Conservation (phyloP, 2,113 vertebrate species). For the Sander vitreus region DNA sequence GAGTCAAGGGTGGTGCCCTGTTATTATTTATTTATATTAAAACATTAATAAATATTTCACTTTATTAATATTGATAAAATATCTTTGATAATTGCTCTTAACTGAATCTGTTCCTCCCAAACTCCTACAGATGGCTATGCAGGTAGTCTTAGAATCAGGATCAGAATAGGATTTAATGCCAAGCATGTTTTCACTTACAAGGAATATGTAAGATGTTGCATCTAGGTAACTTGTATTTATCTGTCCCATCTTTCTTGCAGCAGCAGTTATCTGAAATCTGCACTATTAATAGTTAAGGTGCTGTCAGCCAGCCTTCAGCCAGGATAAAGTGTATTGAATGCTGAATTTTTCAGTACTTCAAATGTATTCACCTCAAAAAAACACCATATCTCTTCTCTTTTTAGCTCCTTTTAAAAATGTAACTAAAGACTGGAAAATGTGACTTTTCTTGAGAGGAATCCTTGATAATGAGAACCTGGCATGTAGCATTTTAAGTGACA, state of each 20-base stretch:
- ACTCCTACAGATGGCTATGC: too few species aligned
- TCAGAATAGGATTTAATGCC: too few species aligned
- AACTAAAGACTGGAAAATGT: background rate
- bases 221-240: background rate
- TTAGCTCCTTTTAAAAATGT: constrained; percentile 24
- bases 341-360: constrained; percentile 15
- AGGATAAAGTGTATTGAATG: constrained; percentile 28
- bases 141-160: background rate
- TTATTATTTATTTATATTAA: too few species aligned
- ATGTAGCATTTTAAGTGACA: background rate
- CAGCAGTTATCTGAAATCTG: constrained; percentile 24
- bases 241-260: background rate
- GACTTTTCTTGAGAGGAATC: background rate
- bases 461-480: constrained; percentile 17
- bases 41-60: too few species aligned
- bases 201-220: background rate
- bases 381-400: background rate
- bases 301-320: constrained; percentile 20
- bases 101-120: too few species aligned
- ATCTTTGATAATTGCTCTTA: too few species aligned
- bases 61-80: too few species aligned
- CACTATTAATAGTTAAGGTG: constrained; percentile 29
- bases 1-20: too few species aligned
- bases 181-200: too few species aligned
- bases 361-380: constrained; percentile 13